Conservation (phyloP, 1,140 invertebrate genomes). For the Mizuhopecten yessoensis region DNA sequence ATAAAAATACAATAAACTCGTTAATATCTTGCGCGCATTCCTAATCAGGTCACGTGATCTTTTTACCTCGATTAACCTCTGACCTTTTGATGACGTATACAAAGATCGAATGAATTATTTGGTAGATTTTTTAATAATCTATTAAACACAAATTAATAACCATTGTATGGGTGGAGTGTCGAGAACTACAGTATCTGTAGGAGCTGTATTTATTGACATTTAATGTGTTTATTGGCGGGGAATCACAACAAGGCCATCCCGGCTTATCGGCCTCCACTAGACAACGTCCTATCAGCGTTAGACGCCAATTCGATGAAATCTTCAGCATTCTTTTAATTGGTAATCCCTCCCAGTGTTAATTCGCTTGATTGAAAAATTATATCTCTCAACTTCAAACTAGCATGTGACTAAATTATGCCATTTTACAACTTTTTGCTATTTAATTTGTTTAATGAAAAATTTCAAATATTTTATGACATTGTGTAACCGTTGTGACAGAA, state of each 20-base stretch:
- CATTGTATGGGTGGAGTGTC: not conserved
- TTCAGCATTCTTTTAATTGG: slow-evolving; percentile 22
- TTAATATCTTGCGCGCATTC: no score
- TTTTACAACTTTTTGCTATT: slow-evolving; percentile 40
- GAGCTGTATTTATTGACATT: not conserved
- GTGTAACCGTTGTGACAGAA: not conserved
- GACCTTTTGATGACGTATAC: not conserved
- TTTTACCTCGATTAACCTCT: not conserved
- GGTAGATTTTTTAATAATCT: not conserved
- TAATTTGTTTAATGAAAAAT: slow-evolving; percentile 17
- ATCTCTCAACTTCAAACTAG: slow-evolving; percentile 2
- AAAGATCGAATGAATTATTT: not conserved
- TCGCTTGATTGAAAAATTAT: slow-evolving; percentile 33
- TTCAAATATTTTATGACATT: not conserved
- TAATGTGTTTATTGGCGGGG: not conserved
- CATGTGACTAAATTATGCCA: slow-evolving; percentile 9
- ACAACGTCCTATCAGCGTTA: not conserved
- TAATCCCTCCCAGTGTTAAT: slow-evolving; percentile 13
- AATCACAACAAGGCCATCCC: not conserved
- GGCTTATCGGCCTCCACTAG: not conserved
- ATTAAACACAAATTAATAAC: slow-evolving; percentile 17
- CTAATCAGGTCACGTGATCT: no score
- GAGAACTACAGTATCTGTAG: not conserved
- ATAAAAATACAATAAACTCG: no score
- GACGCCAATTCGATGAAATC: slow-evolving; percentile 31